Conservation (phyloP, 2,113 vertebrate species). For the Eudorcas thomsonii region DNA sequence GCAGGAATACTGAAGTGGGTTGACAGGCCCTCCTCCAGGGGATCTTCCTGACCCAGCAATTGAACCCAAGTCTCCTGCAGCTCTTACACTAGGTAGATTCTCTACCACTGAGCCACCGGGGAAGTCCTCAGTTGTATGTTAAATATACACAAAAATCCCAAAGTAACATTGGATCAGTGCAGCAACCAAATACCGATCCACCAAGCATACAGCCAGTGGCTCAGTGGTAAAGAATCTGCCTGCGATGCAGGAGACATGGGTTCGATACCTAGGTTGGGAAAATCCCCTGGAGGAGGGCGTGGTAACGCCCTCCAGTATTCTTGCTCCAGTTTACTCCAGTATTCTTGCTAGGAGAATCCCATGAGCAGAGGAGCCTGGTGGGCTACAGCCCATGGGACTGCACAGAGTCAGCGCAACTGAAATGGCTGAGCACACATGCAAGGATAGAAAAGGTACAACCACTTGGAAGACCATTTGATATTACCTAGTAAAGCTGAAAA, state of each 20-base stretch:
- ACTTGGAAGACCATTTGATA: neutral
- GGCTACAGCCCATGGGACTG: neutral
- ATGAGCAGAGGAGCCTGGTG: neutral
- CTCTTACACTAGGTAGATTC: neutral
- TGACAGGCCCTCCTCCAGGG: neutral
- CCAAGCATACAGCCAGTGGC: accelerated
- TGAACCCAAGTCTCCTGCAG: neutral
- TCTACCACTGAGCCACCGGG: neutral
- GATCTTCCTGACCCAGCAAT: neutral
- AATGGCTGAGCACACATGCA: neutral
- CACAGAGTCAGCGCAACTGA: neutral
- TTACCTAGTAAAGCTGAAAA: neutral
- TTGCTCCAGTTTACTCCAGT: neutral
- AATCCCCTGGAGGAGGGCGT: neutral
- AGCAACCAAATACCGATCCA: neutral
- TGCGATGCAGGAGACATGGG: neutral
- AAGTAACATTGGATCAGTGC: neutral
- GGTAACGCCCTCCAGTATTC: neutral
- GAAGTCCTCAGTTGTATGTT: neutral
- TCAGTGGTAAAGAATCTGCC: neutral
- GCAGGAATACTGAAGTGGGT: neutral
- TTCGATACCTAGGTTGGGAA: neutral
- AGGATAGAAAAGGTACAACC: neutral
- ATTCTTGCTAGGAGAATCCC: neutral
- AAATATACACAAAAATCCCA: neutral